These are phyloP conservation scores for Pseudomyrmex flavicornis DNA, from an alignment of 1,140 invertebrate genomes.

Conservation along the genomic window DNA sequence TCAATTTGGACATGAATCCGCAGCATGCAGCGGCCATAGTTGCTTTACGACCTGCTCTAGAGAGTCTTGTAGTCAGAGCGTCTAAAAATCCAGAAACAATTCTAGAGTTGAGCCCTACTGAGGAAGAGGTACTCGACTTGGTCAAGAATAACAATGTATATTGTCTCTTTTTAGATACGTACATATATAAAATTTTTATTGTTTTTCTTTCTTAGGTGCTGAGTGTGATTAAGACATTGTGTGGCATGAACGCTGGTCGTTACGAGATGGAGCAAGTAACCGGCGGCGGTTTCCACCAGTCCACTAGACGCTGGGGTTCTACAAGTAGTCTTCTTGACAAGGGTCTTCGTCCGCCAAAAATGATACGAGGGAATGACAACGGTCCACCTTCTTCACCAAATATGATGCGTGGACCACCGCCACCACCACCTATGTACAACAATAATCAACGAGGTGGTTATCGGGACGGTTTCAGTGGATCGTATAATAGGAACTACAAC, in stretches of 20 bases:
- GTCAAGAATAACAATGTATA: too few species aligned
- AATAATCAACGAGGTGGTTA: constrained; percentile 23
- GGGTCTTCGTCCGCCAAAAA: constrained; percentile 60
- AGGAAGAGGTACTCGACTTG: constrained; percentile 84
- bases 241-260: constrained; percentile 90
- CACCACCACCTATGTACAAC: too few species aligned
- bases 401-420: too few species aligned
- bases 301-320: constrained; percentile 72
- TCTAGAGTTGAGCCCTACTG: constrained; percentile 85
- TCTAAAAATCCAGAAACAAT: constrained; percentile 92
- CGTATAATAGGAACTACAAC: constrained; percentile 47
- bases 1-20: constrained; percentile 95
- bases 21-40: constrained; percentile 92
- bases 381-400: not conserved
- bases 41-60: constrained; percentile 94
- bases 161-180: too few species aligned
- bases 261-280: constrained; percentile 87
- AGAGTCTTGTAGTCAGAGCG: constrained; percentile 92
- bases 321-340: too few species aligned
- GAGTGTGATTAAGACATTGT: constrained; percentile 88
- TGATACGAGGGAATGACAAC: constrained; percentile 63
- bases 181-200: too few species aligned
- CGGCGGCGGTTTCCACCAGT: constrained; percentile 82
- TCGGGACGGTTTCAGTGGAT: constrained; percentile 7
- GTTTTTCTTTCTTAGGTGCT: constrained; percentile 84